Evolutionary conservation across 1,140 invertebrate species (phyloP), one percentile per base, ranked within the genome.

Genomic region (Bombus picipes): DNA sequence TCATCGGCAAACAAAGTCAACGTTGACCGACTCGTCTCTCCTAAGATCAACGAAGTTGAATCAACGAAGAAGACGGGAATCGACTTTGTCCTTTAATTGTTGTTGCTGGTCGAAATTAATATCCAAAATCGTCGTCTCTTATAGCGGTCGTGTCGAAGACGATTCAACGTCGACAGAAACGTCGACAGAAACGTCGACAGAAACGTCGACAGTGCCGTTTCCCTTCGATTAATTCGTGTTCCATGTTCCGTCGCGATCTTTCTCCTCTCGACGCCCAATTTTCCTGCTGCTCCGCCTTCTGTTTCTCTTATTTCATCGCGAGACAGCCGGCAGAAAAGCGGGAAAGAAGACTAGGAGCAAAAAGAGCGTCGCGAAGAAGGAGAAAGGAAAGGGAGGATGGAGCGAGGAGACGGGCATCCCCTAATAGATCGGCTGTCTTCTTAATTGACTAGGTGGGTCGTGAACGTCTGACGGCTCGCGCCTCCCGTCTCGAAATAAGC

Each of bases 361-460:
- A 3, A 47, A n/a, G 39, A 66, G 65, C 65, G 15, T 15, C 57
- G 10, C 74, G 62, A 57, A 59, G 73, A 79, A 37, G 28, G 39
- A 41, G 43, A 28, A 41, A 62, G 47, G 9, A 39, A 22, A 15
- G 22, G 28, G 22, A 74, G 37, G 66, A 70, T 65, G 37, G 53
- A 59, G 62, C 81, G 9, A 74, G 62, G 65, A 68, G 73, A 82
- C 79, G 84, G 87, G 74, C 87, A 90, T 90, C 88, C 88, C 82
- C 91, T 92, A 92, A 92, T 93, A 93, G 89, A 90, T 83, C 84
- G 82, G 84, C 91, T 91, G 91, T 92, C 92, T 91, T 92, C 90
- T 90, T 92, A 93, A 93, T 92, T 92, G 91, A 92, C 92, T 89
- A 87, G 88, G 86, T 90, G 87, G 89, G 71, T 89, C 87, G 81